These are phyloP conservation scores for Melospiza georgiana DNA, from an alignment of 2,113 vertebrate species.

Conservation along the genomic window DNA sequence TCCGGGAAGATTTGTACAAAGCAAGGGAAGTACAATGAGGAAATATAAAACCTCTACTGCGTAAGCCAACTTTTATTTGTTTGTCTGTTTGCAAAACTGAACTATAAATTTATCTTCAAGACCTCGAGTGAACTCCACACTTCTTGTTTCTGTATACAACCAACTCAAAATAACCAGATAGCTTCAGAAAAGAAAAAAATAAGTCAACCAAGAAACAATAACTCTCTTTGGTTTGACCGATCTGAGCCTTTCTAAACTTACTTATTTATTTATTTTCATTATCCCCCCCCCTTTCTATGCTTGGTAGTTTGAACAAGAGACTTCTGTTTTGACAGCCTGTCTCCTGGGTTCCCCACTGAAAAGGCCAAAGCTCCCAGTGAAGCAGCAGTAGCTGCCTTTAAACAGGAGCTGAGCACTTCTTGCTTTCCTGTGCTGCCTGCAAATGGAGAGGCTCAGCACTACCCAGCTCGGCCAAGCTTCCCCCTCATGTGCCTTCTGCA, in stretches of 20 bases:
- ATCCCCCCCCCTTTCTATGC: constrained; percentile 2
- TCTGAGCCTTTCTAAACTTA: not conserved
- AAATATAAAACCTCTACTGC: constrained; percentile 23
- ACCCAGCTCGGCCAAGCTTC: not conserved
- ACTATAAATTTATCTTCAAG: constrained; percentile 67
- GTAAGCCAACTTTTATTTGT: constrained; percentile 59
- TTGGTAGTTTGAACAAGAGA: constrained; percentile 59
- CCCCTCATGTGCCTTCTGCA: not conserved
- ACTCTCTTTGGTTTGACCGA: not conserved
- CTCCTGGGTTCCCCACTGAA: constrained; percentile 72
- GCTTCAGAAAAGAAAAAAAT: not conserved
- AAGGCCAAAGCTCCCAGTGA: constrained; percentile 75
- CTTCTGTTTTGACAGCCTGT: constrained; percentile 73
- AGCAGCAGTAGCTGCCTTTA: constrained; percentile 69
- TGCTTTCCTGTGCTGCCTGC: constrained; percentile 67
- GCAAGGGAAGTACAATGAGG: not conserved
- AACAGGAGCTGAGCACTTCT: constrained; percentile 41
- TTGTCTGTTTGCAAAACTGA: constrained; percentile 64
- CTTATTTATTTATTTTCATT: not conserved
- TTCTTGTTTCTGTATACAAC: not conserved
- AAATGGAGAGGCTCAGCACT: constrained; percentile 11
- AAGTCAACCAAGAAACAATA: not conserved
- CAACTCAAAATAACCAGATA: constrained; percentile 53
- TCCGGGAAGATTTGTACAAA: constrained; percentile 44
- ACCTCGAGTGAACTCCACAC: constrained; percentile 11